phyloP scores from a whole-genome alignment of 2,797 vertebrate species.

The Notolepis coatsorum region DNA sequence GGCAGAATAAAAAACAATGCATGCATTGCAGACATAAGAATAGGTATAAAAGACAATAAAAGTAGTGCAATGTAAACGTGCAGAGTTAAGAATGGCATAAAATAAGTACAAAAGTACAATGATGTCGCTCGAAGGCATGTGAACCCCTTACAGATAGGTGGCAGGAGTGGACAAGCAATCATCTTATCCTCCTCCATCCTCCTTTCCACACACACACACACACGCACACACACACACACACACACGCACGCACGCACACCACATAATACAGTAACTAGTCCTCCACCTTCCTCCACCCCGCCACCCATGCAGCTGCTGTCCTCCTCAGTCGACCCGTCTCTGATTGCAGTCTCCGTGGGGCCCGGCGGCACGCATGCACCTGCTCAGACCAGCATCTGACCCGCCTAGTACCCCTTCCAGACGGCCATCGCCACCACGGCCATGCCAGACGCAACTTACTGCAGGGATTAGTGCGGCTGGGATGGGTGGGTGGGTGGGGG shows the following conservation, averaged over 20 bases:
- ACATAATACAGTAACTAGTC: background rate
- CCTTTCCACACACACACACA: slow-evolving; percentile 11
- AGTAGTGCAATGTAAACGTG: too few relatives aligned
- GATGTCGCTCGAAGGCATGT: too few relatives aligned
- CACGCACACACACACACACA: slow-evolving; percentile 26
- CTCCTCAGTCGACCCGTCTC: slow-evolving; percentile 63
- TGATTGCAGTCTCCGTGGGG: slow-evolving; percentile 67
- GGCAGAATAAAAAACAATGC: too few relatives aligned
- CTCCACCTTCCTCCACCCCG: background rate
- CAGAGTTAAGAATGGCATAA: too few relatives aligned
- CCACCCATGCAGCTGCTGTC: slow-evolving; percentile 62
- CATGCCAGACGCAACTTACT: slow-evolving; percentile 66
- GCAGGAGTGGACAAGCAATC: slow-evolving; percentile 53
- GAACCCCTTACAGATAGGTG: slow-evolving; percentile 59
- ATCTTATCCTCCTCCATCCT: slow-evolving; percentile 5
- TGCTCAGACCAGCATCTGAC: slow-evolving; percentile 68
- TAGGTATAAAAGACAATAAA: too few relatives aligned
- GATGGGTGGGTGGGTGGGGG: slow-evolving; percentile 44
- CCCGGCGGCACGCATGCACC: slow-evolving; percentile 65
- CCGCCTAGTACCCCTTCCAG: background rate
- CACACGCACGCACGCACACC: background rate
- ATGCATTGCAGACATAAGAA: too few relatives aligned
- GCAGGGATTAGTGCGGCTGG: slow-evolving; percentile 74
- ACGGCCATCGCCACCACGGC: slow-evolving; percentile 44
- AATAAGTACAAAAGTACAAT: too few relatives aligned